These are phyloP conservation scores for Tapera naevia DNA, from an alignment of 2,797 vertebrate species.

Conservation along the genomic window DNA sequence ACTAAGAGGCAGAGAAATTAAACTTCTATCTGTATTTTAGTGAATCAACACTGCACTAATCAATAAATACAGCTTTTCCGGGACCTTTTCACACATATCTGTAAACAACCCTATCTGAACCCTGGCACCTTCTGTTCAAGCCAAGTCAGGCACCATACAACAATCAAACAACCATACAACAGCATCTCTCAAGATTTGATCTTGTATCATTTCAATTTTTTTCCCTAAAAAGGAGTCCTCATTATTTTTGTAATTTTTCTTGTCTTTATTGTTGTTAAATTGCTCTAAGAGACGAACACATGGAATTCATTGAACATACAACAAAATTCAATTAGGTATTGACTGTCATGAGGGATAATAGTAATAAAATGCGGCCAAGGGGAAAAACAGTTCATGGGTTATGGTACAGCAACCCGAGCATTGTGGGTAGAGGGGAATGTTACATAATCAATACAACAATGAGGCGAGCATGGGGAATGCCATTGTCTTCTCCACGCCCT, in stretches of 20 bases:
- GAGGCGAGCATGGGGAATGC: not conserved
- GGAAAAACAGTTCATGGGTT: not conserved
- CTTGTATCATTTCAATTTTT: not conserved
- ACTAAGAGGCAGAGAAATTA: not conserved
- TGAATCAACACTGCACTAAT: not conserved
- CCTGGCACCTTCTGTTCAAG: not conserved
- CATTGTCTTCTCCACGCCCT: conserved; percentile 32
- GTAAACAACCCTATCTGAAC: not conserved
- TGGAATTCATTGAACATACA: conserved; percentile 42
- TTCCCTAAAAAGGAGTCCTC: not conserved
- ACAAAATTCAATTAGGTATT: conserved; percentile 53
- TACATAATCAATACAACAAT: conserved; percentile 54
- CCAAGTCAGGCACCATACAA: not conserved
- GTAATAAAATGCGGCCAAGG: conserved; percentile 19
- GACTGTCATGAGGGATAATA: conserved; percentile 21
- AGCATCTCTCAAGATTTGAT: not conserved
- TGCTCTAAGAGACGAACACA: conserved; percentile 31
- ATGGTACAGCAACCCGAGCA: not conserved
- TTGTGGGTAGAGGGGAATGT: conserved; percentile 38
- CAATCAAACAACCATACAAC: too few relatives aligned
- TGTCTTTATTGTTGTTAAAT: conserved; percentile 21
- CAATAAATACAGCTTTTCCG: not conserved
- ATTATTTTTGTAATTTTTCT: not conserved
- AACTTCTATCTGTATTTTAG: not conserved
- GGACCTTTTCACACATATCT: not conserved